A percentile compares a stretch with the other conserved stretches of the same genome.
Evolutionary conservation across 1,140 invertebrate genomes (phyloP).

Genomic region (Atta colombica): DNA sequence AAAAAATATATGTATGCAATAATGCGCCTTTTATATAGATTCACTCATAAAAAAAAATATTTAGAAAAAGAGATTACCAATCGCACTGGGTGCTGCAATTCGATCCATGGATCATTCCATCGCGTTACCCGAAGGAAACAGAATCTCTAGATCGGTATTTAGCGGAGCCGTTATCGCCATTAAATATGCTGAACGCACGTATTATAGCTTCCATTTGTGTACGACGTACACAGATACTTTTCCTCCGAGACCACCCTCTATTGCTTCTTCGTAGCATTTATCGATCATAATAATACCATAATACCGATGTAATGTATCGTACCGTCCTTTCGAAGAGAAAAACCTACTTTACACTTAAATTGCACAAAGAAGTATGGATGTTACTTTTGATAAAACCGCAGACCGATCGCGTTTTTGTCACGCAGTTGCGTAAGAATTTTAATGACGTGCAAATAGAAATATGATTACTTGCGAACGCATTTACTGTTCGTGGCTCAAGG

Average conservation of each 20-base stretch:
- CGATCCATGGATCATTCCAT: slow-evolving; percentile 38
- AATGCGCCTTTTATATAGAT: background rate
- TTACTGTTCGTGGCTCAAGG: slow-evolving; percentile 29
- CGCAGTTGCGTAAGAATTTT: slow-evolving; percentile 27
- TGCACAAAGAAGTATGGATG: background rate
- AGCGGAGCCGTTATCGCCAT: slow-evolving; percentile 68
- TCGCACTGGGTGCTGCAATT: background rate
- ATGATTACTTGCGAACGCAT: slow-evolving; percentile 41
- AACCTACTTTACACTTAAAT: background rate
- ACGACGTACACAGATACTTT: slow-evolving; percentile 14
- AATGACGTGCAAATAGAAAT: slow-evolving; percentile 49
- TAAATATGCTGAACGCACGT: slow-evolving; percentile 66
- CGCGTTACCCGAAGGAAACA: slow-evolving; percentile 45
- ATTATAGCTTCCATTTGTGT: slow-evolving; percentile 54
- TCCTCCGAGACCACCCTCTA: slow-evolving; percentile 17
- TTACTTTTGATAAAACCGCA: slow-evolving; percentile 28
- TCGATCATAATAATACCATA: slow-evolving; percentile 21
- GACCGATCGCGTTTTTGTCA: slow-evolving; percentile 26
- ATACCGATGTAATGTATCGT: background rate
- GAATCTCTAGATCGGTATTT: slow-evolving; percentile 67
- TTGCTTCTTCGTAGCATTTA: background rate
- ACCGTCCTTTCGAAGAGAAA: background rate
- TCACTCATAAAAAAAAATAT: background rate
- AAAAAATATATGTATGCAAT: background rate
- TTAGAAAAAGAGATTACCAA: background rate